Percentiles rank a stretch among this genome's conserved stretches.
phyloP scores from a whole-genome alignment of 2,113 vertebrate species.

The Laticauda laticaudata region DNA sequence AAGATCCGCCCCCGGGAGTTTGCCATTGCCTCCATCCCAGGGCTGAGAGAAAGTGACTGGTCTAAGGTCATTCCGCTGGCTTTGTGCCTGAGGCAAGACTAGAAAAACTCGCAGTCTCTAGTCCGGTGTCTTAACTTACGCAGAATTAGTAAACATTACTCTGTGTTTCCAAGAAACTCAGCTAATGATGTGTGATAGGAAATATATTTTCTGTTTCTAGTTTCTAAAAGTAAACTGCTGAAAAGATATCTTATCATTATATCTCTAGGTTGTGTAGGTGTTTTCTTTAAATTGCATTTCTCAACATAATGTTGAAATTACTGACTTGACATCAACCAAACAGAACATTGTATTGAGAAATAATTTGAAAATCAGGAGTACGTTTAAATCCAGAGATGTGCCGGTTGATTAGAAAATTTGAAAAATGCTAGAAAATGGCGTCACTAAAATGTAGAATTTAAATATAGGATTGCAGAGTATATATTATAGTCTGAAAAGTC shows the following conservation, averaged over 20 bases:
- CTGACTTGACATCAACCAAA: background rate
- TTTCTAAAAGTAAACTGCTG: background rate
- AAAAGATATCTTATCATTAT: background rate
- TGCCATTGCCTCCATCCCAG: background rate
- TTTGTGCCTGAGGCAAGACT: background rate
- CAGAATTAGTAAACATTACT: background rate
- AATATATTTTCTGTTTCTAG: background rate
- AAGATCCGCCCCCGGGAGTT: background rate
- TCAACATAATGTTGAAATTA: background rate
- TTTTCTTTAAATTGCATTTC: background rate
- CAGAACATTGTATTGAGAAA: background rate
- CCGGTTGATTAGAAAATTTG: background rate
- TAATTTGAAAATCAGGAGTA: background rate
- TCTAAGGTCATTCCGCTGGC: background rate
- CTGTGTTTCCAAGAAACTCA: background rate
- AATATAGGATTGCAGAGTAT: background rate
- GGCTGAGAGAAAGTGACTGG: background rate
- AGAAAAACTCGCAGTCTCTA: background rate
- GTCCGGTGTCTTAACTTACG: background rate
- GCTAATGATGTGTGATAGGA: background rate
- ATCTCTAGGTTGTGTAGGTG: background rate
- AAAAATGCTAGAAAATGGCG: background rate
- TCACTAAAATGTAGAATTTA: background rate
- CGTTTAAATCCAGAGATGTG: background rate
- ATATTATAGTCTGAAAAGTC: background rate